A percentile compares a stretch with the other conserved stretches of the same genome.
Evolutionary conservation across 2,113 vertebrate species (phyloP).

Genomic region (Garra rufa): DNA sequence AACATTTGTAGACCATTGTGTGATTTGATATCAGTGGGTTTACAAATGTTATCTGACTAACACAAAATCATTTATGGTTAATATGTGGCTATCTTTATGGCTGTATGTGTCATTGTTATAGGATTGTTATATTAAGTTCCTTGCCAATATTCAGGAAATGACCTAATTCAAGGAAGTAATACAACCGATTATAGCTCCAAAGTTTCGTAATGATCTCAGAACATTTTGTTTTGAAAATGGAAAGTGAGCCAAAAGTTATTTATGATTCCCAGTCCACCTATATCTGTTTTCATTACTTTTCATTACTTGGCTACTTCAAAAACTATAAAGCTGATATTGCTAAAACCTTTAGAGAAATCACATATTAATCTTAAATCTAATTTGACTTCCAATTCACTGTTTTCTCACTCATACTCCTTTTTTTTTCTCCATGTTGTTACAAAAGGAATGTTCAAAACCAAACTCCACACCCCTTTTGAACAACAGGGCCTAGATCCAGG

Average conservation of each 20-base stretch:
- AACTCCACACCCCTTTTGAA: neutral
- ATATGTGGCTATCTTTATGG: neutral
- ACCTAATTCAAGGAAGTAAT: neutral
- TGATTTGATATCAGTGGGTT: neutral
- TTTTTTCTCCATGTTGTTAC: neutral
- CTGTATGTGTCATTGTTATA: neutral
- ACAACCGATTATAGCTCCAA: neutral
- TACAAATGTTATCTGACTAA: neutral
- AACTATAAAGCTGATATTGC: neutral
- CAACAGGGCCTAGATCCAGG: neutral
- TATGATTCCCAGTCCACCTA: neutral
- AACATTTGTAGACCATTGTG: neutral
- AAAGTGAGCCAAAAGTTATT: neutral
- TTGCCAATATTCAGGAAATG: neutral
- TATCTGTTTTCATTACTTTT: neutral
- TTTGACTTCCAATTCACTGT: neutral
- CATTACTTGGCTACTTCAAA: neutral
- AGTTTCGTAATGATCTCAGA: neutral
- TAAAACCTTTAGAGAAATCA: neutral
- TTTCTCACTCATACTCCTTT: neutral
- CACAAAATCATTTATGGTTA: neutral
- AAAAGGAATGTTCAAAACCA: neutral
- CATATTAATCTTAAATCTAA: neutral
- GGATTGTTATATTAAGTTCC: neutral
- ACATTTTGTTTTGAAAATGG: neutral